Evolutionary conservation across 2,797 vertebrate genomes (phyloP).

Genomic region (Poecile montanus): DNA sequence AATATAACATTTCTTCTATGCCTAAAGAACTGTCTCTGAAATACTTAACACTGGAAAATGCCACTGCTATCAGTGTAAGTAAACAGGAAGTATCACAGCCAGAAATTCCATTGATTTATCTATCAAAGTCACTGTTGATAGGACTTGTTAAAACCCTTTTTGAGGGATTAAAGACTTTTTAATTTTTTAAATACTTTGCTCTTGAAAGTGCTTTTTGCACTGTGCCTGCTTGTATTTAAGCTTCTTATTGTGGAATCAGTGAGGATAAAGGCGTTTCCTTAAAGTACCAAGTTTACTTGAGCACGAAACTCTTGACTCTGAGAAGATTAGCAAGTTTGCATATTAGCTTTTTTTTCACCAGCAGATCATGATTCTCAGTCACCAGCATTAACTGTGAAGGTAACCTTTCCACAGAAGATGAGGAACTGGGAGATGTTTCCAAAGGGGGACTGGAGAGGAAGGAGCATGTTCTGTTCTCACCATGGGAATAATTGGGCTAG

Average conservation of each 20-base stretch:
- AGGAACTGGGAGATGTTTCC: neutral
- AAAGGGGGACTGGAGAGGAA: neutral
- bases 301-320: neutral
- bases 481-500: neutral
- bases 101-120: constrained; percentile 26
- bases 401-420: neutral
- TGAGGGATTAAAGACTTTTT: constrained; percentile 10
- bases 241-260: constrained; percentile 25
- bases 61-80: neutral
- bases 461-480: neutral
- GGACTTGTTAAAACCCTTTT: constrained; percentile 19
- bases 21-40: neutral
- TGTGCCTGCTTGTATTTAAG: constrained; percentile 32
- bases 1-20: neutral
- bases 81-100: neutral
- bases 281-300: constrained; percentile 20
- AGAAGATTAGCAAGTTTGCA: constrained; percentile 5
- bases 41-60: neutral
- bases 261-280: constrained; percentile 31
- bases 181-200: neutral
- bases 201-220: neutral
- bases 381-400: neutral
- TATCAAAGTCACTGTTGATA: neutral
- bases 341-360: constrained; percentile 1
- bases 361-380: neutral